phyloP scores from a whole-genome alignment of 2,113 vertebrate genomes.

The Muscicapa adusta region DNA sequence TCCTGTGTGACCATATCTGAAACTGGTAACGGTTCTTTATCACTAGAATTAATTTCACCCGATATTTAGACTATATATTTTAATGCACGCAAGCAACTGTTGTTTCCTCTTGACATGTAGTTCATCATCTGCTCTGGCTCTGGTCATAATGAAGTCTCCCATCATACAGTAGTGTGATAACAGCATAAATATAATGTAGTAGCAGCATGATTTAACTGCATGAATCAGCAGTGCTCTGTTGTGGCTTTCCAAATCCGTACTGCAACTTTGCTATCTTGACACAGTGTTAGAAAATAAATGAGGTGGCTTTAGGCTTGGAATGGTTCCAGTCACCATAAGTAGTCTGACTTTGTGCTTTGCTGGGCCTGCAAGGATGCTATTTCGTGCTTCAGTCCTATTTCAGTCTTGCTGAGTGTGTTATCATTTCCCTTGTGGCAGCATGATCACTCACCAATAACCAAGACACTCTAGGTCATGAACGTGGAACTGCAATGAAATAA shows the following conservation, averaged over 20 bases:
- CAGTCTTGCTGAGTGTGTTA: neutral
- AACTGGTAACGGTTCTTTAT: neutral
- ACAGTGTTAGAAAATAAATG: conserved; percentile 29
- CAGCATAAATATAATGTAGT: conserved; percentile 35
- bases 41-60: neutral
- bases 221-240: conserved; percentile 35
- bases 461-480: neutral
- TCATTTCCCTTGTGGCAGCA: neutral
- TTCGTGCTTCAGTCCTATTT: neutral
- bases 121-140: conserved; percentile 16
- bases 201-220: conserved; percentile 55
- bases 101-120: neutral
- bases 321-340: conserved; percentile 5
- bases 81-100: neutral
- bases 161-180: conserved; percentile 11
- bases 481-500: neutral
- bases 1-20: neutral
- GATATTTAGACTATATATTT: neutral
- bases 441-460: neutral
- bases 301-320: conserved; percentile 16
- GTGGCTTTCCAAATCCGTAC: neutral
- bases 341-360: neutral
- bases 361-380: neutral
- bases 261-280: conserved; percentile 34
- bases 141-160: neutral